Evolutionary conservation across 2,797 vertebrate genomes (phyloP).

Genomic region (Sebastes elongatus): DNA sequence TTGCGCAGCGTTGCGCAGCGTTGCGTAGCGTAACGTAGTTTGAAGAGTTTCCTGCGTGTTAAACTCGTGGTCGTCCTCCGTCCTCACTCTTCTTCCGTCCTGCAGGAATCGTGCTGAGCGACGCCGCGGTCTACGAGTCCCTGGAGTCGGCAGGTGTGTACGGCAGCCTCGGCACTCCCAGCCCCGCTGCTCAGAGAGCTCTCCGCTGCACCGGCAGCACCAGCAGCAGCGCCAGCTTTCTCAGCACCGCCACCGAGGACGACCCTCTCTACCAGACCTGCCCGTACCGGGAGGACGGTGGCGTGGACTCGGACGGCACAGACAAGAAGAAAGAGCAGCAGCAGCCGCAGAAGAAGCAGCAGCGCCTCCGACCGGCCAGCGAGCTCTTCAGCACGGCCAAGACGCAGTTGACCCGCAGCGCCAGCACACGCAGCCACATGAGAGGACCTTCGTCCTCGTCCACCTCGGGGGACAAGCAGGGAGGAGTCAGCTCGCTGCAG

Average conservation of each 20-base stretch:
- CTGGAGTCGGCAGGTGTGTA: constrained; percentile 92
- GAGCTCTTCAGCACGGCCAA: constrained; percentile 79
- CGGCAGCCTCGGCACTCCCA: constrained; percentile 81
- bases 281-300: constrained; percentile 77
- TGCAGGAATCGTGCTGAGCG: constrained; percentile 92
- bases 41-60: background rate
- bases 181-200: constrained; percentile 75
- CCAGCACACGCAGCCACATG: constrained; percentile 86
- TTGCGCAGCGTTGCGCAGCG: too few species aligned
- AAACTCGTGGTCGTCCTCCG: background rate
- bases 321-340: constrained; percentile 35
- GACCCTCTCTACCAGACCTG: constrained; percentile 93
- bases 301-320: constrained; percentile 17
- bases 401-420: constrained; percentile 86
- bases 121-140: constrained; percentile 91
- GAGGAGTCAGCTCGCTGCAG: constrained; percentile 75
- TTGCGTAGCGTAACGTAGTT: too few species aligned
- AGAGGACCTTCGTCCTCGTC: constrained; percentile 60
- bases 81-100: background rate
- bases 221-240: constrained; percentile 83
- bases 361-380: constrained; percentile 74
- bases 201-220: constrained; percentile 79
- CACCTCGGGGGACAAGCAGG: constrained; percentile 68
- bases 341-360: constrained; percentile 11
- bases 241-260: constrained; percentile 81